Base-by-base conservation (phyloP, 2,888 invertebrate species). In the Thereva nobilitata region DNA sequence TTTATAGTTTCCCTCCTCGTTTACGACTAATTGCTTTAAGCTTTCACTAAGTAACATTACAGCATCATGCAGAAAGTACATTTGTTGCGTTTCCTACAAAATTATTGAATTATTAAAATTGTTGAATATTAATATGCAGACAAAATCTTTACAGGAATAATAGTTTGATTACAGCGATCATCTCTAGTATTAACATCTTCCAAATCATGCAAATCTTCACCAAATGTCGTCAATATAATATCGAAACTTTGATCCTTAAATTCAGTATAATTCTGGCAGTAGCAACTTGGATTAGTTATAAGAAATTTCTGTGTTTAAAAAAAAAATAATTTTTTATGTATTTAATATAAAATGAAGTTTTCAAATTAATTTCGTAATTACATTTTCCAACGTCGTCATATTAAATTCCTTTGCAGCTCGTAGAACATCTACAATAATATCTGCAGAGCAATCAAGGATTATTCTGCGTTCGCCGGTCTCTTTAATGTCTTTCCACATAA, bases 21-120 rank as follows among this genome's bases (percentile, higher is more conserved):
- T 42, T 44, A 44, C 12, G 35, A 64, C 72, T 4, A 79, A 70
- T 68, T 76, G 76, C 5, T 74, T 90, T 57, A 97, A 83, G 6
- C 95, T 95, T 80, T 91, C 92, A 57, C 95, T 91, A 80, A 95
- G 95, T 71, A 97, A 85, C 79, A 92, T 89, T 42, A 97, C 95
- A 1, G 96, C 95, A 78, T 97, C 97, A 79, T 52, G 34, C 3
- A 64, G 34, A 5, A 64, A 44, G 4, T 53, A 42, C n/a, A 64
- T n/a, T 10, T 40, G 34, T 9, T 52, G 52, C 23, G 41, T 38
- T 5, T 59, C 57, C 61, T 61, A 12, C 23, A n/a, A 50, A 49
- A 49, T 4, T 45, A 23, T 38, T 4, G 9, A 40, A 41, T 55
- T 53, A n/a, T 37, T 56, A 44, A 47, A 44, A 44, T 56, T 41